phyloP scores from a whole-genome alignment of 2,113 vertebrate species.

The Laterallus jamaicensis region DNA sequence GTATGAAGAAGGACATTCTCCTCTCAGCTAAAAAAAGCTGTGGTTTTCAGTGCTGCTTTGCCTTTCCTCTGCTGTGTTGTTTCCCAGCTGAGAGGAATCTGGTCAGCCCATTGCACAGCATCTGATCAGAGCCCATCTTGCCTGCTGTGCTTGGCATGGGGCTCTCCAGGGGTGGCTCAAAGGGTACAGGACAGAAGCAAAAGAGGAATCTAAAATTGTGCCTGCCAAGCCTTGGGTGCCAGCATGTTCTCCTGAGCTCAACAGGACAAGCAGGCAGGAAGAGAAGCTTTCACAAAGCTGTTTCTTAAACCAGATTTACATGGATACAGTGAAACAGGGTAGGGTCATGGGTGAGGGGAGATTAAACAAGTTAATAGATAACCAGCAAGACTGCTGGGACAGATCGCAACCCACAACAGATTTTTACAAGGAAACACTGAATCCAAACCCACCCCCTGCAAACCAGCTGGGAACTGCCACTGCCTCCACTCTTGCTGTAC shows the following conservation, averaged over 20 bases:
- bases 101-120: neutral
- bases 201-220: neutral
- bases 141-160: neutral
- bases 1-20: neutral
- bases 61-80: neutral
- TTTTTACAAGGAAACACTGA: neutral
- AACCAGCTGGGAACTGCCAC: neutral
- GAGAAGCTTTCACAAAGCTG: neutral
- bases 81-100: neutral
- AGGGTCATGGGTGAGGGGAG: neutral
- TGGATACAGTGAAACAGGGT: neutral
- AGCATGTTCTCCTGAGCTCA: neutral
- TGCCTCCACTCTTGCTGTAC: neutral
- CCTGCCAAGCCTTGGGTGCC: neutral
- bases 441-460: neutral
- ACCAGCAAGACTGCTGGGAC: neutral
- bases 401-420: neutral
- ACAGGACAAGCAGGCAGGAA: neutral
- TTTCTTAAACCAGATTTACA: constrained; percentile 31
- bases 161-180: neutral
- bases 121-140: neutral
- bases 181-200: neutral
- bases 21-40: neutral
- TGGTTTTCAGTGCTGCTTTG: neutral
- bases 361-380: neutral